phyloP scores from a whole-genome alignment of 2,888 invertebrate genomes.

The Andrena dorsata region DNA sequence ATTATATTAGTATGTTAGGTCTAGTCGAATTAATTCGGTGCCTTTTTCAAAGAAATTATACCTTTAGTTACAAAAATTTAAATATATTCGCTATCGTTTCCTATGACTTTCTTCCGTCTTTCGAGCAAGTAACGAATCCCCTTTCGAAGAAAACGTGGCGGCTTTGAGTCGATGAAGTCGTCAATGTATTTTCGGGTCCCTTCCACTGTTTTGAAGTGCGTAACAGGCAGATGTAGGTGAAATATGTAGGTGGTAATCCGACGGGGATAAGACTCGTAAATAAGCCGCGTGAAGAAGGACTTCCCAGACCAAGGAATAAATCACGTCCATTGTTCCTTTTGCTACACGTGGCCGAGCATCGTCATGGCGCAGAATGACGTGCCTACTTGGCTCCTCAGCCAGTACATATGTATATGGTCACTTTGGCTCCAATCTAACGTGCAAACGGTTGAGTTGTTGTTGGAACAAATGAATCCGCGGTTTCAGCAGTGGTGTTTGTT shows the following conservation, averaged over 20 bases:
- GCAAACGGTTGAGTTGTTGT: not conserved
- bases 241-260: conserved; percentile 4
- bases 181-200: not conserved
- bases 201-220: not conserved
- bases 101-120: not conserved
- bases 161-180: not conserved
- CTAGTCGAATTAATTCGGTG: not conserved
- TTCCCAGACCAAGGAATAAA: not conserved
- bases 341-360: not conserved
- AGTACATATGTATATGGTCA: not conserved
- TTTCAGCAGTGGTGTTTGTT: not conserved
- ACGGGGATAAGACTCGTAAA: not conserved
- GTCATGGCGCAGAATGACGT: not conserved
- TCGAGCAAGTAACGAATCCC: not conserved
- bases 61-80: not conserved
- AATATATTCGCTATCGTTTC: not conserved
- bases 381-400: not conserved
- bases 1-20: no score
- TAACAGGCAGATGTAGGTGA: not conserved
- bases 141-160: no score
- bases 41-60: not conserved
- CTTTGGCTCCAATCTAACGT: not conserved
- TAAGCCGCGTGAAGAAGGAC: not conserved
- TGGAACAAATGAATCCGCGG: not conserved
- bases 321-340: not conserved